Conservation (phyloP, 1,140 invertebrate genomes). For the Telenomus remus region DNA sequence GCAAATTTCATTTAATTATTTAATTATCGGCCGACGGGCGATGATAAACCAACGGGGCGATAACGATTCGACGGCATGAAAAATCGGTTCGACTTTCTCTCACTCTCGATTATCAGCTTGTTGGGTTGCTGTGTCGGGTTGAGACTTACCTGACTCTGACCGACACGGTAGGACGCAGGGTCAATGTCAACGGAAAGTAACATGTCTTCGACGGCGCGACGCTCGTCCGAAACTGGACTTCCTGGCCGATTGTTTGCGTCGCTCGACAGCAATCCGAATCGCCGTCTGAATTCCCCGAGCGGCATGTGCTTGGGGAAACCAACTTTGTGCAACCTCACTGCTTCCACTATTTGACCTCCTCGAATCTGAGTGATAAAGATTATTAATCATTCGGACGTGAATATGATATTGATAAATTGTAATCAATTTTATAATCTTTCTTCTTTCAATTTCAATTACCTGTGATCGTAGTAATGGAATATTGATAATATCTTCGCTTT, state of each 20-base stretch:
- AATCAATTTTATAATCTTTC: not conserved
- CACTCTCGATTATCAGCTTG: constrained; percentile 28
- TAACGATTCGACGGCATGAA: not conserved
- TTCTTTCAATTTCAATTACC: constrained; percentile 75
- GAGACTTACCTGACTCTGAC: constrained; percentile 89
- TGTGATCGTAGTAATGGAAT: constrained; percentile 91
- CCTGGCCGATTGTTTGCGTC: constrained; percentile 74
- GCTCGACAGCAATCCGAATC: constrained; percentile 84
- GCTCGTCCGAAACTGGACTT: constrained; percentile 79
- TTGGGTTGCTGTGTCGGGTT: not conserved
- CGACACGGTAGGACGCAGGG: constrained; percentile 89
- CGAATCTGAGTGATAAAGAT: constrained; percentile 80
- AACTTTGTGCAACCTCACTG: constrained; percentile 92
- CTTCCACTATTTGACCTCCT: constrained; percentile 92
- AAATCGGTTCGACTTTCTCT: constrained; percentile 23
- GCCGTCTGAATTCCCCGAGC: constrained; percentile 89
- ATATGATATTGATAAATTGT: not conserved
- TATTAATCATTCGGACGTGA: constrained; percentile 41
- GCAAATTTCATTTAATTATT: constrained; percentile 18
- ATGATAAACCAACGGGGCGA: not conserved
- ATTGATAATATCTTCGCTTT: constrained; percentile 84
- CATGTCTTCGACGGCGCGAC: constrained; percentile 85
- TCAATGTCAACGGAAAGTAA: constrained; percentile 90
- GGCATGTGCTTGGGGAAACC: constrained; percentile 94
- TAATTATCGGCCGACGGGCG: not conserved